Percentiles rank a stretch among this genome's conserved stretches.
phyloP scores from a whole-genome alignment of 2,888 invertebrate genomes.

The Drosophila testacea region DNA sequence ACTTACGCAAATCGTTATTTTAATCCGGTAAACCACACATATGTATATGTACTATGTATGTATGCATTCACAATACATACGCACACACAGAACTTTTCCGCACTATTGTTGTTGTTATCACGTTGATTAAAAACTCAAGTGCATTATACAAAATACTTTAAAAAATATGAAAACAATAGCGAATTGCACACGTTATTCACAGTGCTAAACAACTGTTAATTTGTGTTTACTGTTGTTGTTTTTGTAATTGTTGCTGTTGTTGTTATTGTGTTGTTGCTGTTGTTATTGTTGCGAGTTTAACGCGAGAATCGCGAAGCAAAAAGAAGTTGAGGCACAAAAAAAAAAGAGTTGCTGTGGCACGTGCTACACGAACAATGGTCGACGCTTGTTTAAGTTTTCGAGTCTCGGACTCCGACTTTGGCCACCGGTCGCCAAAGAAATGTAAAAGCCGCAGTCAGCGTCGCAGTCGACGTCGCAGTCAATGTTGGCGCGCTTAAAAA shows the following conservation, averaged over 20 bases:
- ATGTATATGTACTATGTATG: too few relatives aligned
- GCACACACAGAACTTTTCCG: not conserved
- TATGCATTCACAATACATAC: conserved; percentile 1
- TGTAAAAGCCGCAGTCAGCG: conserved; percentile 56
- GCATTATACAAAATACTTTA: conserved; percentile 7
- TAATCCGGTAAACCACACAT: conserved; percentile 3
- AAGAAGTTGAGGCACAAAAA: not conserved
- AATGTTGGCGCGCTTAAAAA: conserved; percentile 37
- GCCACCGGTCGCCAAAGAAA: conserved; percentile 67
- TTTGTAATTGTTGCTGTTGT: conserved; percentile 5
- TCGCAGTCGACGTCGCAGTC: conserved; percentile 2
- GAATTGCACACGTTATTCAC: conserved; percentile 34
- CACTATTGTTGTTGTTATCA: conserved; percentile 8
- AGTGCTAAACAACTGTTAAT: conserved; percentile 33
- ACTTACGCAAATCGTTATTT: not conserved
- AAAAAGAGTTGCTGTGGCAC: conserved; percentile 67
- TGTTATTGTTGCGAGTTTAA: conserved; percentile 1
- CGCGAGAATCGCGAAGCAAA: conserved; percentile 22
- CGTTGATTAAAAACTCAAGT: not conserved
- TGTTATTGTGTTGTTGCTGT: conserved; percentile 13
- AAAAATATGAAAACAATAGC: conserved; percentile 7
- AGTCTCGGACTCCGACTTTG: conserved; percentile 33
- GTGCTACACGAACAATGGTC: conserved; percentile 84
- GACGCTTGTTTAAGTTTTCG: conserved; percentile 80
- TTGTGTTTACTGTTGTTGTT: conserved; percentile 27